Evolutionary conservation across 53 echinoderm and acorn worm genomes (phyloP).

Genomic region (Paracentrotus lividus): DNA sequence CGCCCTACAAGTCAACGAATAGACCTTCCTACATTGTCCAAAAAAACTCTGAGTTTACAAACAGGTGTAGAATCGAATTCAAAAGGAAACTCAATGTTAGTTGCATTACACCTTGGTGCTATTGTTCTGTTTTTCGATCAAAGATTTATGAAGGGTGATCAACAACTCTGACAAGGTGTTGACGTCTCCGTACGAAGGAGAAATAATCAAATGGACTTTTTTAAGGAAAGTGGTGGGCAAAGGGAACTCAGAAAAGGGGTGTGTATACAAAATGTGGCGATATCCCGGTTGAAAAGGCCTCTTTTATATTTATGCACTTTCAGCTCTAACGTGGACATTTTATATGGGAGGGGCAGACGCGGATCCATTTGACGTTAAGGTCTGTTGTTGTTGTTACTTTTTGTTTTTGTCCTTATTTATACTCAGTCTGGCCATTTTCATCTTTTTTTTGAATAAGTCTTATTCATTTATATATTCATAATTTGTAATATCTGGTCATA

Average conservation of each 20-base stretch:
- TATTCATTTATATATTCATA: too few species aligned
- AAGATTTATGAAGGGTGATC: constrained; percentile 32
- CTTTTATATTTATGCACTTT: too few species aligned
- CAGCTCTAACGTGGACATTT: too few species aligned
- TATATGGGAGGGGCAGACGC: too few species aligned
- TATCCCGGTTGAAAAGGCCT: too few species aligned
- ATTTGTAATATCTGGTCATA: too few species aligned
- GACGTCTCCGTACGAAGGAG: neutral
- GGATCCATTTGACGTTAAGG: too few species aligned
- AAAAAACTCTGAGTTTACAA: neutral
- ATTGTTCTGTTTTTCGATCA: constrained; percentile 21
- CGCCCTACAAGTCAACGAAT: neutral
- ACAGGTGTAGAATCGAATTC: neutral
- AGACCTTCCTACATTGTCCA: neutral
- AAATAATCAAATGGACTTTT: neutral
- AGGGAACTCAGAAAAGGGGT: neutral
- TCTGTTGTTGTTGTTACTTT: too few species aligned
- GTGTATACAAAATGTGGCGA: too few species aligned
- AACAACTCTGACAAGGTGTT: neutral
- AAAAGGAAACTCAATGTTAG: constrained; percentile 20
- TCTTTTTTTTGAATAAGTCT: too few species aligned
- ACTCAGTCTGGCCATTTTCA: too few species aligned
- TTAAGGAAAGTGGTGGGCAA: neutral
- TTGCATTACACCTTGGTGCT: neutral
- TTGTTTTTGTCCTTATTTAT: too few species aligned